Evolutionary conservation across 2,888 invertebrate species (phyloP), one percentile per base, ranked within the genome.

Genomic region (Tortricodes alternella): DNA sequence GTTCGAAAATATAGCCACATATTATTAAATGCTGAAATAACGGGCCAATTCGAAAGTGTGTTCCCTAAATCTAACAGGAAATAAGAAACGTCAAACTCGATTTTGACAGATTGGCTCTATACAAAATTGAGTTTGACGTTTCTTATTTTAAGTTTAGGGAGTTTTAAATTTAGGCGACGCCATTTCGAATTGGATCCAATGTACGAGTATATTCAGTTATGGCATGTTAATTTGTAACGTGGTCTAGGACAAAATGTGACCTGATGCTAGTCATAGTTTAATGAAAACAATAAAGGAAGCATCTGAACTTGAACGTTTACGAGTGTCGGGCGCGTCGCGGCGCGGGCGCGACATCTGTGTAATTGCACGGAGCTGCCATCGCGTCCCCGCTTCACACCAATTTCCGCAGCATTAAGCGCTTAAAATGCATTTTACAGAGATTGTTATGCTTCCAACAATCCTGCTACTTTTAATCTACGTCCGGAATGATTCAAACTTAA

Each of bases 371-470:
- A 73, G 78, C 76, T 77, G 76, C 77, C 76, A 71, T 71, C 78
- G 75, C 72, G 73, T 74, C 70, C 64, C 64, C 78, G 74, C 78
- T 80, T 76, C 77, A 74, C 80, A 75, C 82, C 80, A 82, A 80
- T 85, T 86, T 86, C 83, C 83, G 74, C 74, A 69, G 75, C 83
- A 83, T 85, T 87, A 80, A 82, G 74, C 81, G 78, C 81, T 81
- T 76, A 71, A 81, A 85, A 86, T 83, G 83, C 85, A 84, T 85
- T 84, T 84, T 72, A 76, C 79, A 67, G 74, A 78, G 80, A 83
- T 83, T 85, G 80, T 82, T 79, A 78, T 70, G 78, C 73, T 78
- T 71, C 70, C 70, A 76, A 74, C 74, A 74, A 80, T 75, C 74
- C 66, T 66, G 65, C 69, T 70, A 71, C 72, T 78, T 79, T 80